Evolutionary conservation across 2,113 vertebrate species (phyloP), one percentile per base, ranked within the genome.

Genomic region (Eurystomus gularis): DNA sequence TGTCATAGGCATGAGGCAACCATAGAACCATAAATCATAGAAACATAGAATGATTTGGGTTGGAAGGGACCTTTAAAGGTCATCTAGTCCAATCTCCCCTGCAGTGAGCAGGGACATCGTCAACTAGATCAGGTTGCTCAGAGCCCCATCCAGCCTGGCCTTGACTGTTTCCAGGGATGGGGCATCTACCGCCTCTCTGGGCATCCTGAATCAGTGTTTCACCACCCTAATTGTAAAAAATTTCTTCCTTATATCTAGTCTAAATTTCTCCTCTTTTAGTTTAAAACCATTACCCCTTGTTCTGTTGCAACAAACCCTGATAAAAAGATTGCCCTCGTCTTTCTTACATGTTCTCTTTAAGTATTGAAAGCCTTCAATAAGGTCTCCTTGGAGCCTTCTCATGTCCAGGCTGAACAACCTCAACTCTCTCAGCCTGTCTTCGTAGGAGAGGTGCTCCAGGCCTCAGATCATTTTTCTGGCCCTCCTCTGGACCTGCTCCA

Each of bases 61-160:
- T 72, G 61, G 39, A 54, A 73, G 51, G 46, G 10, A 82, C 12
- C 13, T 49, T 39, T 19, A 40, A 52, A 60, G 44, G 5, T 8
- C 35, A 71, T 4, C 24, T 46, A 72, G 17, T 60, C 14, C 20
- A 48, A 44, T 1, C 7, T 2, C 51, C 15, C 17, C 14, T 23
- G 20, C 57, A 19, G 2, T 20, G 2, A 33, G 3, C 52, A 72
- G 29, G 57, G n/a, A 33, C 57, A 77, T 28, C 25, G 28, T 61
- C 26, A 28, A 42, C 40, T 29, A 21, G 40, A 57, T 46, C 33
- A 46, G 23, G 23, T 28, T 80, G 19, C 42, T n/a, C 55, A 75
- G 35, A 64, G 17, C 33, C 31, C 28, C 0, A 0, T n/a, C 23
- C 40, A 80, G 2, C 3, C 31, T 39, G 29, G 15, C 25, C 14